Evolutionary conservation across 1,140 invertebrate genomes (phyloP).

Genomic region (Aphaenogaster floridana): DNA sequence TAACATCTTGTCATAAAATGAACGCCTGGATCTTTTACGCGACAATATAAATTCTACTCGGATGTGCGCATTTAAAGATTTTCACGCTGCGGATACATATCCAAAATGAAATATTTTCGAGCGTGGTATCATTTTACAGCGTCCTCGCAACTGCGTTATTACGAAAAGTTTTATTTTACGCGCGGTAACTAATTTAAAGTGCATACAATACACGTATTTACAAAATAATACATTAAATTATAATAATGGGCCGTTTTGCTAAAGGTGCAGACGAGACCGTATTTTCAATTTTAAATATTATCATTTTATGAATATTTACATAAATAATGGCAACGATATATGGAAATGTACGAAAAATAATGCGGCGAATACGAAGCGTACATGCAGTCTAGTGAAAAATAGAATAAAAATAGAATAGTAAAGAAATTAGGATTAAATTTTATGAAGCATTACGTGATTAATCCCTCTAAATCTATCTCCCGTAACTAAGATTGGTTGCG

Average conservation of each 20-base stretch:
- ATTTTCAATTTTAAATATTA: slow-evolving; percentile 38
- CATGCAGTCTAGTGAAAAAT: background rate
- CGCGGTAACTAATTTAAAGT: slow-evolving; percentile 1
- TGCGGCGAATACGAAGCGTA: background rate
- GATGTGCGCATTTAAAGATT: background rate
- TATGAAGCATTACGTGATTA: background rate
- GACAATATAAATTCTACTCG: slow-evolving; percentile 30
- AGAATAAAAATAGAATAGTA: background rate
- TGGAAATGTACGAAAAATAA: slow-evolving; percentile 39
- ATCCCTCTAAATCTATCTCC: background rate
- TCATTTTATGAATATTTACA: slow-evolving; percentile 22
- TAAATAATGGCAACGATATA: slow-evolving; percentile 26
- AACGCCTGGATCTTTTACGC: background rate
- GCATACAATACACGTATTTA: background rate
- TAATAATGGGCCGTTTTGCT: slow-evolving; percentile 13
- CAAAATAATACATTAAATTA: slow-evolving; percentile 43
- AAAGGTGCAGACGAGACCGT: background rate
- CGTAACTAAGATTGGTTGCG: background rate
- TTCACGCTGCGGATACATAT: background rate
- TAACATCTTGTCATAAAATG: slow-evolving; percentile 13
- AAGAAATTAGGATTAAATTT: slow-evolving; percentile 6
- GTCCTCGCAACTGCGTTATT: background rate
- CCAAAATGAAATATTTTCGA: slow-evolving; percentile 24
- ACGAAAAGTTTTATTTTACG: slow-evolving; percentile 27
- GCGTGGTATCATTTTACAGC: slow-evolving; percentile 3